Percentiles rank a stretch among this genome's conserved stretches.
These are phyloP conservation scores for Sprattus sprattus DNA, from an alignment of 2,113 vertebrate species.

Conservation along the genomic window DNA sequence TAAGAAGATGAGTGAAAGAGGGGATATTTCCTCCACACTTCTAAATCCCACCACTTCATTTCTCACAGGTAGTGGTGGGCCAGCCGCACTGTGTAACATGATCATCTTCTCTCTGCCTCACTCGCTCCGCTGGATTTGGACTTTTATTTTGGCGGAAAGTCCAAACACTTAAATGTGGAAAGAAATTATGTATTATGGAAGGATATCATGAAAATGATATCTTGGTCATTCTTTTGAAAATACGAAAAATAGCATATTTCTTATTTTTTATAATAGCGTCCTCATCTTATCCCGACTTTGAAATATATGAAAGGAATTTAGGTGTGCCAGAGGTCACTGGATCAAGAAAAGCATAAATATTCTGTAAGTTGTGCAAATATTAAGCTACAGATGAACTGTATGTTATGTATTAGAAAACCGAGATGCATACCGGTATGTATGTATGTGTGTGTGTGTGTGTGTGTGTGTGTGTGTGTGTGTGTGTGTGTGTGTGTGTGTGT, in stretches of 20 bases:
- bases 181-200: conserved; percentile 3
- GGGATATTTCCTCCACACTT: not conserved
- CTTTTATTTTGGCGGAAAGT: not conserved
- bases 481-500: not conserved
- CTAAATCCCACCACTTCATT: conserved; percentile 41
- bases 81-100: conserved; percentile 65
- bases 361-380: not conserved
- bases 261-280: not conserved
- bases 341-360: not conserved
- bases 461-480: not conserved
- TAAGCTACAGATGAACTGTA: not conserved
- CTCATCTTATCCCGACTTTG: conserved; percentile 61
- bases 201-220: not conserved
- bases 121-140: not conserved
- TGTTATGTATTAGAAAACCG: no score
- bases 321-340: not conserved
- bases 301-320: conserved; percentile 51
- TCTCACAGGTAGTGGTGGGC: conserved; percentile 68
- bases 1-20: conserved; percentile 57
- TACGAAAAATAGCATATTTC: not conserved
- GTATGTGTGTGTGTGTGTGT: not conserved
- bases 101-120: conserved; percentile 38
- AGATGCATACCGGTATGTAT: no score
- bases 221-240: not conserved
- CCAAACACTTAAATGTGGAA: conserved; percentile 1